Conservation (phyloP, 2,888 invertebrate genomes). For the Parnassius apollo region DNA sequence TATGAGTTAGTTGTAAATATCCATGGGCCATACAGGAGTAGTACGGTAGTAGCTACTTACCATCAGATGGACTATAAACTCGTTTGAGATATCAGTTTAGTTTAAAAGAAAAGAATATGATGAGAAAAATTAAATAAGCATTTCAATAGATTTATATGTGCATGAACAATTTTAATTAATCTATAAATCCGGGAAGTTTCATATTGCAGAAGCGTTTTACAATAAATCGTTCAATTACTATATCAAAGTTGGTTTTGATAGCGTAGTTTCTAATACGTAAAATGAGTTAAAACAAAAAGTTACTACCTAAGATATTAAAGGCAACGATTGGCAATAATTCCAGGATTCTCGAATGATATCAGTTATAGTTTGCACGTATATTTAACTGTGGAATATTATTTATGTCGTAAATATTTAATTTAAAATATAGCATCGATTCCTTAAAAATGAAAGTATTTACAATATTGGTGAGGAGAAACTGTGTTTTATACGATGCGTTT, state of each 20-base stretch:
- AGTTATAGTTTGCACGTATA: constrained; percentile 5
- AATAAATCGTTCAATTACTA: constrained; percentile 1
- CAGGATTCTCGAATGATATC: background rate
- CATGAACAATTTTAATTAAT: background rate
- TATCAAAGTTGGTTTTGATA: constrained; percentile 1
- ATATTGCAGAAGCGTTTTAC: background rate
- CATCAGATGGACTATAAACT: no score
- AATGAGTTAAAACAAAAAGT: background rate
- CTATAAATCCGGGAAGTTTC: background rate
- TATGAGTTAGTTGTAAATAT: no score
- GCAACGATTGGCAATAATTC: background rate
- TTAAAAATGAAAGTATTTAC: constrained; percentile 5
- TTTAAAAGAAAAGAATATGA: no score
- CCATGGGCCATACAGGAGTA: no score
- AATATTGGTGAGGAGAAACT: constrained; percentile 16
- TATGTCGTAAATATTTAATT: background rate
- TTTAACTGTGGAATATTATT: background rate
- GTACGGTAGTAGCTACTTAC: no score
- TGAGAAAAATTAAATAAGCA: no score
- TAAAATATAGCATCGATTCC: background rate
- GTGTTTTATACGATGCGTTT: no score
- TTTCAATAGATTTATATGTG: no score
- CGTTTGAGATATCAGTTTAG: no score
- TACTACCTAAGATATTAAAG: background rate
- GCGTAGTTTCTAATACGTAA: constrained; percentile 9